A percentile compares a stretch with the other conserved stretches of the same genome.
Conservation (phyloP, 2,888 invertebrate species). For the Ditula angustiorana region DNA sequence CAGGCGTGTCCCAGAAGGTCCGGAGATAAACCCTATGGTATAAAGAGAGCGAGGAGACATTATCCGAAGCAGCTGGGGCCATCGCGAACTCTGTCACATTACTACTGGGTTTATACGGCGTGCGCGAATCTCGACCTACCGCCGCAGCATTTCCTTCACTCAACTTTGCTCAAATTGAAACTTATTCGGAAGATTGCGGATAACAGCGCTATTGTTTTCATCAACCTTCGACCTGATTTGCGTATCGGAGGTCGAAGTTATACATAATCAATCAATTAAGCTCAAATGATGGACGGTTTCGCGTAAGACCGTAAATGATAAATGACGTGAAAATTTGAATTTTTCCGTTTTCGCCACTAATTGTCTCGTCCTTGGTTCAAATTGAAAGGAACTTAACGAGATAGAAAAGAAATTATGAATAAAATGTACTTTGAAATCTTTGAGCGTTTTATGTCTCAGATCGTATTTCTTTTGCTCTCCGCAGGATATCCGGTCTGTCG, state of each 20-base stretch:
- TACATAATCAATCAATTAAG: conserved; percentile 33
- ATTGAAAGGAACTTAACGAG: conserved; percentile 40
- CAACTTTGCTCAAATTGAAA: conserved; percentile 67
- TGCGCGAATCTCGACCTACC: conserved; percentile 51
- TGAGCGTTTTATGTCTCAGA: conserved; percentile 57
- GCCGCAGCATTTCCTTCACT: conserved; percentile 35
- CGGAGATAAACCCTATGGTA: conserved; percentile 69
- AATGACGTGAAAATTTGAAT: conserved; percentile 18
- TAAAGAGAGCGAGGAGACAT: conserved; percentile 63
- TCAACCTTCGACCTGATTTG: conserved; percentile 6
- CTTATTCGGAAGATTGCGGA: conserved; percentile 52
- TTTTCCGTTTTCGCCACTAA: conserved; percentile 15
- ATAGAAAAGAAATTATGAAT: conserved; percentile 51
- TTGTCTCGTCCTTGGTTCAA: conserved; percentile 18
- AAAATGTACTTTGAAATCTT: conserved; percentile 60
- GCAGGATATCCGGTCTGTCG: conserved; percentile 70
- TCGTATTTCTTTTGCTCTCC: conserved; percentile 66
- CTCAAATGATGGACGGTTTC: conserved; percentile 19
- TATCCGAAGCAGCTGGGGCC: conserved; percentile 68
- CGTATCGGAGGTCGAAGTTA: conserved; percentile 14
- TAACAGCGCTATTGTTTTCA: conserved; percentile 50
- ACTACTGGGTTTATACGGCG: conserved; percentile 65
- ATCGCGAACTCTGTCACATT: conserved; percentile 70
- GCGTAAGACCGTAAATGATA: conserved; percentile 28
- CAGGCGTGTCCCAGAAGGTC: conserved; percentile 65